Percentiles rank a stretch among this genome's conserved stretches.
Conservation (phyloP, 2,888 invertebrate species). For the Eretmocerus hayati region DNA sequence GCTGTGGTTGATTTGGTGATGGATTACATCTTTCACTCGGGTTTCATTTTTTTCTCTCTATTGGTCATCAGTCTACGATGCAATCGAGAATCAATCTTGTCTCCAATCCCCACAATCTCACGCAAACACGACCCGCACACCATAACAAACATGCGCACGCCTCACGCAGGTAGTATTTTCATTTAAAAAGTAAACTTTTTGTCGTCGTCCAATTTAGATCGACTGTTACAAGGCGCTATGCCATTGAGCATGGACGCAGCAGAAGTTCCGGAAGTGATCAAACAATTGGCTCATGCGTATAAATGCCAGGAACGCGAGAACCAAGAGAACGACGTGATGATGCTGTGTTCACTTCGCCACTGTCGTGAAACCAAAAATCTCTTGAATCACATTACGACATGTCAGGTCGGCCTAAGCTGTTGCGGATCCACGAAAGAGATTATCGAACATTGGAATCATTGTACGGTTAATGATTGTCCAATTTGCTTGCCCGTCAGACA, state of each 20-base stretch:
- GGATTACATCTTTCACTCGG: too few species aligned
- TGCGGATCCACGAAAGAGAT: constrained; percentile 19
- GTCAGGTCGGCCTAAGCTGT: constrained; percentile 10
- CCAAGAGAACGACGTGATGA: constrained; percentile 19
- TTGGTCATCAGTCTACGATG: too few species aligned
- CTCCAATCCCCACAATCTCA: neutral
- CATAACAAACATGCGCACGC: too few species aligned
- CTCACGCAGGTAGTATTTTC: too few species aligned
- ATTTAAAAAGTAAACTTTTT: neutral
- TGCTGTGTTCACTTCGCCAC: constrained; percentile 16
- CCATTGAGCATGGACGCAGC: constrained; percentile 9
- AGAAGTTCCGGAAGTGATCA: constrained; percentile 15
- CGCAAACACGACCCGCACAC: neutral
- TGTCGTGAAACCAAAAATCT: constrained; percentile 19
- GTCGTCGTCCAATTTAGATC: constrained; percentile 5
- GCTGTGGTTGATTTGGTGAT: too few species aligned
- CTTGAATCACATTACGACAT: constrained; percentile 16
- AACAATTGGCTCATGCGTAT: constrained; percentile 19
- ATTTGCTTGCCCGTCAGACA: constrained; percentile 17
- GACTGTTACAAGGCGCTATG: constrained; percentile 14
- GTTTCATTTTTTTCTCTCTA: too few species aligned
- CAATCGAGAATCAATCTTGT: too few species aligned
- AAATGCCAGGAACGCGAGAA: constrained; percentile 21
- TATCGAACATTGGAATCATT: constrained; percentile 20
- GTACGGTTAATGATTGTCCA: constrained; percentile 13